A percentile compares a stretch with the other conserved stretches of the same genome.
Evolutionary conservation across 2,797 vertebrate genomes (phyloP).

Genomic region (Pempheris klunzingeri): DNA sequence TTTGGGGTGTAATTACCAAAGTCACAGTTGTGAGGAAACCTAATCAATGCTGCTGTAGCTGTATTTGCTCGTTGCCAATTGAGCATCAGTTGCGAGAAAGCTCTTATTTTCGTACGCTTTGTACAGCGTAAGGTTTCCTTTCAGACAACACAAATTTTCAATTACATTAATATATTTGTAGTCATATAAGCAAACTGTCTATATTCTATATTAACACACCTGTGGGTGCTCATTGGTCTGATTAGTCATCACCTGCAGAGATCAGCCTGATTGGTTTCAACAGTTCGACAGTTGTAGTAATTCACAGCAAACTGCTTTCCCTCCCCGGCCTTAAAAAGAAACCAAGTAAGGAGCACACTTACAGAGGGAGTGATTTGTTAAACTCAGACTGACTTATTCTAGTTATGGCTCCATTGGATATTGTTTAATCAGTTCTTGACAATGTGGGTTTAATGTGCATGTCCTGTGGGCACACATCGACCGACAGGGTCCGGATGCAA

Average conservation of each 20-base stretch:
- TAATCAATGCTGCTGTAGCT: background rate
- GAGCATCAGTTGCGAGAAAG: background rate
- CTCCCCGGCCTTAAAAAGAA: background rate
- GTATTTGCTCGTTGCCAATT: background rate
- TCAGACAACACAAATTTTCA: background rate
- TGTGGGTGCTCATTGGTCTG: constrained; percentile 8
- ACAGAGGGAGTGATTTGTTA: background rate
- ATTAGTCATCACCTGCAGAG: constrained; percentile 29
- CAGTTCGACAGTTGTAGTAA: background rate
- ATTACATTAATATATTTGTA: constrained; percentile 15
- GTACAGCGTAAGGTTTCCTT: too few species aligned
- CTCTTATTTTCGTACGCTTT: too few species aligned
- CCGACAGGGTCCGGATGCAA: background rate
- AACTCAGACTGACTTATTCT: background rate
- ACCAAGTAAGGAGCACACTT: background rate
- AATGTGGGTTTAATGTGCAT: background rate
- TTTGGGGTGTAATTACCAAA: constrained; percentile 2
- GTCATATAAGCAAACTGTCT: background rate
- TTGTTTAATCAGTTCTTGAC: background rate
- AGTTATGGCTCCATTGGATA: background rate
- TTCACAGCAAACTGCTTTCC: constrained; percentile 19
- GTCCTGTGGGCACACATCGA: background rate
- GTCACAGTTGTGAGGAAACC: background rate
- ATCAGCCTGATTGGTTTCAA: background rate
- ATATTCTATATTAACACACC: constrained; percentile 17